phyloP scores from a whole-genome alignment of 1,140 invertebrate genomes.

The Drosophila lowei region DNA sequence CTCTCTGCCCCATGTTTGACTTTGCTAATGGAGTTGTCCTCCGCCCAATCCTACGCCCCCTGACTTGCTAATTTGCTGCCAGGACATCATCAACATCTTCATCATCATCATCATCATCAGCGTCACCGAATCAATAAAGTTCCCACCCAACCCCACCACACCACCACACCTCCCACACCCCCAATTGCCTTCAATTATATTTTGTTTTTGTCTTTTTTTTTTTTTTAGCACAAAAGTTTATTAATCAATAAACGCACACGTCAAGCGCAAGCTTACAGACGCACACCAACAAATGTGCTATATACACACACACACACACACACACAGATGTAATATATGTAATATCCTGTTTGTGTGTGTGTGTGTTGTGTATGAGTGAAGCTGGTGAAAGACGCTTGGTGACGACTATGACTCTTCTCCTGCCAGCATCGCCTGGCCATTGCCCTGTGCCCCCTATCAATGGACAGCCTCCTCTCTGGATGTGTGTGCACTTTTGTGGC shows the following conservation, averaged over 20 bases:
- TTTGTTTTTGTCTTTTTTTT: constrained; percentile 50
- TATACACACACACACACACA: constrained; percentile 9
- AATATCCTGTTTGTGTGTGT: constrained; percentile 4
- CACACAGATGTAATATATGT: constrained; percentile 7
- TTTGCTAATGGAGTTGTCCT: constrained; percentile 74
- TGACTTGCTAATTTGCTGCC: constrained; percentile 56
- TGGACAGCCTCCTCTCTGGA: constrained; percentile 21
- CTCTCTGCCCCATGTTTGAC: constrained; percentile 48
- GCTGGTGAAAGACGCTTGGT: constrained; percentile 49
- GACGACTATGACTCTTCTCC: constrained; percentile 17
- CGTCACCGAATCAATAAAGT: constrained; percentile 68
- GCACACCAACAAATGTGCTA: constrained; percentile 16
- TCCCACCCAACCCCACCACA: constrained; percentile 20
- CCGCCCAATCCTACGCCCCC: not conserved
- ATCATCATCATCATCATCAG: constrained; percentile 22
- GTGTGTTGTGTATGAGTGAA: constrained; percentile 13
- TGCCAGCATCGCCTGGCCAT: not conserved
- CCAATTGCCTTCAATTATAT: constrained; percentile 37
- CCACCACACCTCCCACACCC: constrained; percentile 13
- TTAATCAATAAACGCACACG: constrained; percentile 77
- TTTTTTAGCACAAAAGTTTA: constrained; percentile 59
- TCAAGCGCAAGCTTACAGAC: constrained; percentile 49
- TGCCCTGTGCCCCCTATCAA: constrained; percentile 25
- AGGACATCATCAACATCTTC: constrained; percentile 52
- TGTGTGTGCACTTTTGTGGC: constrained; percentile 76